Evolutionary conservation across 2,888 invertebrate species (phyloP), one percentile per base, ranked within the genome.

Genomic region (Taenaris catops): DNA sequence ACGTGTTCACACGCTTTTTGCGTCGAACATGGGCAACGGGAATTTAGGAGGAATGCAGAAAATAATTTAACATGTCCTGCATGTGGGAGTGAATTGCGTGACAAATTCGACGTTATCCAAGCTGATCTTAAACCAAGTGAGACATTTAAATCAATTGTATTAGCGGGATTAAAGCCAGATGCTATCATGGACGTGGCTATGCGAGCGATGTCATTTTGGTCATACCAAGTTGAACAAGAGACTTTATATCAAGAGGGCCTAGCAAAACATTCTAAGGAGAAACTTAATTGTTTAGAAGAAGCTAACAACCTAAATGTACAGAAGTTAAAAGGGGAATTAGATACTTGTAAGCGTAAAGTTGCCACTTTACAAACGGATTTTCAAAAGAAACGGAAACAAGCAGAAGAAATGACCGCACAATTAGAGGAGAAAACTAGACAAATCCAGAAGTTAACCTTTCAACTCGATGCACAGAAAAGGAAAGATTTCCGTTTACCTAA

Each of bases 1-100:
- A 84, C 84, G 34, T 88, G 88, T 66, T 88, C 87, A 20, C 88
- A 88, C 53, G 88, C 88, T 45, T 88, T 88, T 67, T 88, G 88
- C 48, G 69, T 75, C 21, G 87, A 88, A 49, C 88, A 88, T 45
- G 88, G 88, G 3, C 83, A 84, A 61, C 69, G 64, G 36, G 84
- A 87, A 56, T 84, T 88, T 44, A 79, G 70, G 55, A 66, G 79
- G 47, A 81, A 75, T 41, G 56, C 71, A 35, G 81, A 81, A 50
- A 86, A 87, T 49, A 63, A 66, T 9, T 48, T 87, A 28, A 78
- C 69, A 7, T 88, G 88, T 56, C 84, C 87, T 10, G 88, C 88
- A 23, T 88, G 88, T 51, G 81, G 79, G 19, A 78, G 69, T 20
- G 84, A 86, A 52, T 51, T 88, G 27, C 64, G 74, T 33, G 87